Evolutionary conservation across 1,140 invertebrate genomes (phyloP).

Genomic region (Lerema accius): DNA sequence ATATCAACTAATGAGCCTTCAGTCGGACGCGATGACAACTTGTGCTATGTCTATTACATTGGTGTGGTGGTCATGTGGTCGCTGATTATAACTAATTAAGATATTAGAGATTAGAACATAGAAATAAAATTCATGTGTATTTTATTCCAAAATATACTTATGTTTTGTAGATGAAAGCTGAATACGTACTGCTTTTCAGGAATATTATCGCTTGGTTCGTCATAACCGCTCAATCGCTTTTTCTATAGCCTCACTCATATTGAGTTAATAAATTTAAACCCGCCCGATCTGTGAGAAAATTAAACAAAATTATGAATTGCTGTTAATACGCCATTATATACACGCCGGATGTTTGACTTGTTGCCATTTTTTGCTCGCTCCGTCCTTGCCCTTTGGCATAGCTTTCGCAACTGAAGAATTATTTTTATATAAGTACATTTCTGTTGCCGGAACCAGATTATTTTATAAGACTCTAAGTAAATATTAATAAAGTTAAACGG

Average conservation of each 20-base stretch:
- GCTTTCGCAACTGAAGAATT: background rate
- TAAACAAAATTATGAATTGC: conserved; percentile 31
- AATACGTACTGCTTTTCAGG: too few relatives aligned
- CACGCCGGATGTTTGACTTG: conserved; percentile 24
- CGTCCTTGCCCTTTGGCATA: conserved; percentile 21
- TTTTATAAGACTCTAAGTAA: conserved; percentile 1
- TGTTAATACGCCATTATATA: conserved; percentile 21
- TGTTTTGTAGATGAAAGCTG: too few relatives aligned
- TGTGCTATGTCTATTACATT: too few relatives aligned
- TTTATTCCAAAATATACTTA: too few relatives aligned
- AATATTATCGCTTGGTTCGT: too few relatives aligned
- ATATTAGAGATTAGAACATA: too few relatives aligned
- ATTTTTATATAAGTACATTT: background rate
- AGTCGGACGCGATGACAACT: too few relatives aligned
- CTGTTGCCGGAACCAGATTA: background rate
- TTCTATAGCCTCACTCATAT: conserved; percentile 1
- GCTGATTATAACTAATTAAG: too few relatives aligned
- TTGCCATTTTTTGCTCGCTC: conserved; percentile 22
- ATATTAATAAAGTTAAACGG: background rate
- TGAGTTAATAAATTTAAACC: conserved; percentile 30
- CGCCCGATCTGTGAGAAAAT: conserved; percentile 30
- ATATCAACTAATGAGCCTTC: too few relatives aligned
- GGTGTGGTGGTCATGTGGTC: too few relatives aligned
- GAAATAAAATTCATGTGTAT: too few relatives aligned
- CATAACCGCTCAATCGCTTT: conserved; percentile 2